Conservation (phyloP, 1,140 invertebrate species). For the Pararge aegeria region DNA sequence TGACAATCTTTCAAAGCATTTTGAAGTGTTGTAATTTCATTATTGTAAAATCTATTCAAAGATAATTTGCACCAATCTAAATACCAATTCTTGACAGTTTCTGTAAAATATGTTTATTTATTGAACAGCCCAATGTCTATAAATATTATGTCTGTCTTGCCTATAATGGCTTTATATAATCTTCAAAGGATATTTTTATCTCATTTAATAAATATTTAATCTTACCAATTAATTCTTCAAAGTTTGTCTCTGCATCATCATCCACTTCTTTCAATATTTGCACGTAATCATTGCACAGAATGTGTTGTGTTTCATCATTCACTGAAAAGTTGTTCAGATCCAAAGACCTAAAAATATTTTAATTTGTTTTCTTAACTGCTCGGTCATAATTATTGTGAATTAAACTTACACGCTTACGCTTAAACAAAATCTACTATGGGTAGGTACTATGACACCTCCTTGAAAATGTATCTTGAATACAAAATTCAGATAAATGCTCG, state of each 20-base stretch:
- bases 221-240: conserved; percentile 32
- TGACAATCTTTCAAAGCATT: conserved; percentile 37
- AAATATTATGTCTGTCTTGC: too few species aligned
- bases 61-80: conserved; percentile 47
- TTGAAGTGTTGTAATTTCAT: conserved; percentile 37
- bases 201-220: background rate
- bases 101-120: conserved; percentile 34
- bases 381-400: too few species aligned
- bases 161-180: too few species aligned
- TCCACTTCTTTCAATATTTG: conserved; percentile 18
- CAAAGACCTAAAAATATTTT: conserved; percentile 39
- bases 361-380: background rate
- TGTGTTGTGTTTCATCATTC: conserved; percentile 41
- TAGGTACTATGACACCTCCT: too few species aligned
- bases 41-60: conserved; percentile 34
- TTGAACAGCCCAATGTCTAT: background rate
- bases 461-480: too few species aligned
- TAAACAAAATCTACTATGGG: too few species aligned
- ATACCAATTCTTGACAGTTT: conserved; percentile 56
- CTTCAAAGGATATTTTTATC: too few species aligned
- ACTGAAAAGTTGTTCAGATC: conserved; percentile 29
- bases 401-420: too few species aligned
- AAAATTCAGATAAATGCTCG: too few species aligned
- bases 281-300: conserved; percentile 56
- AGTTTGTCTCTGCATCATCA: conserved; percentile 21